Base-by-base conservation (phyloP, 2,797 vertebrate species). In the Diglossa cyanea region DNA sequence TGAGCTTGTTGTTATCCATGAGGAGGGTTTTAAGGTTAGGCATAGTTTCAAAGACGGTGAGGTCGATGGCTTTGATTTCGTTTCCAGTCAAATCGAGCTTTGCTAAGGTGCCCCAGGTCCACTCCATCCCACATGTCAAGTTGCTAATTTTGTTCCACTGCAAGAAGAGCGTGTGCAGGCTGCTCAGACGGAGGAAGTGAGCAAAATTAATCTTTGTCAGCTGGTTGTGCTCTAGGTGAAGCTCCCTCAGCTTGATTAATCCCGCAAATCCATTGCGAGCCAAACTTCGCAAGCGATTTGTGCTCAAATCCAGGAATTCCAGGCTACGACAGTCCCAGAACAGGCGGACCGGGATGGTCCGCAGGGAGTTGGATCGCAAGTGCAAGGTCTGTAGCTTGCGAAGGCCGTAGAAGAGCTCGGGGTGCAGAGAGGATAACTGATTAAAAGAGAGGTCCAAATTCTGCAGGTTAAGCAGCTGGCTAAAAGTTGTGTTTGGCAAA, bases 131-230 rank as follows among this genome's bases (percentile, higher is more conserved):
- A 96, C 99, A 99, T 2, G 99, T 99, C 96, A 99, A 97, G 97
- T 99, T 99, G 98, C 98, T 99, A 91, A 99, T 99, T 98, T 99
- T 99, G 99, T 99, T 99, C 99, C 99, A 99, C 96, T 99, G 99
- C 95, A 99, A 98, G 98, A 99, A 99, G 94, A 99, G 99, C 17
- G 98, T 99, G 97, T 99, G 99, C 96, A 99, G 99, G 96, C 98
- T 98, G 94, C 99, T 99, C 95, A 99, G 98, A 94, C 99, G 99
- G 79, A 99, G 99, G 97, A 99, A 99, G 98, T 99, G 99, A 97
- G 99, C 99, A 98, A 99, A 98, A 98, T 99, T 99, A 98, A 99
- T 99, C 98, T 99, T 99, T 96, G 99, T 99, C 98, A 99, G 98
- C 98, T 99, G 99, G 98, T 99, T 99, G 98, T 99, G 99, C 98